Conservation (phyloP, 2,888 invertebrate species). For the Ectemnius cavifrons region DNA sequence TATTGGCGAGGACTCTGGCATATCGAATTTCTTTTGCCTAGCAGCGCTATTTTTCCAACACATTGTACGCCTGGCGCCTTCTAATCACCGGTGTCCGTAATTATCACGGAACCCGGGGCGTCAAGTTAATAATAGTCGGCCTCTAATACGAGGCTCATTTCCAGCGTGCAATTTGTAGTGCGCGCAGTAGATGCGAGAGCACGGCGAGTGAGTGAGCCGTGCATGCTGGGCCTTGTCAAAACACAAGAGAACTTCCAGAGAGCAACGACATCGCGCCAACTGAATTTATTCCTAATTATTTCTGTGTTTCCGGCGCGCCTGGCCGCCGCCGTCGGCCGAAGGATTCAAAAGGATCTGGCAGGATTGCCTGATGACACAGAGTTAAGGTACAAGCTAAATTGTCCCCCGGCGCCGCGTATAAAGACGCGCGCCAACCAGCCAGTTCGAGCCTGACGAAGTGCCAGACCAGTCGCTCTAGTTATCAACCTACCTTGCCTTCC, state of each 20-base stretch:
- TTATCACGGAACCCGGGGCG: neutral
- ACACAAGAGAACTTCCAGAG: neutral
- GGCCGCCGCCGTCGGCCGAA: neutral
- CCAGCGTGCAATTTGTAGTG: too few relatives aligned
- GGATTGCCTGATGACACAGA: constrained; percentile 9
- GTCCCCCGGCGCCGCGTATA: constrained; percentile 1
- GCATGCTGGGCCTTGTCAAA: too few relatives aligned
- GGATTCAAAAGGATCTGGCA: constrained; percentile 19
- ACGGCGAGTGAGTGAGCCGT: too few relatives aligned
- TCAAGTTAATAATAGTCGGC: constrained; percentile 1
- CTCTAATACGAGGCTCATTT: too few relatives aligned
- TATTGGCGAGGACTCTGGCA: too few relatives aligned
- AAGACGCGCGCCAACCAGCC: constrained; percentile 18
- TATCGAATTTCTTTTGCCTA: too few relatives aligned
- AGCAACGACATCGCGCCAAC: neutral
- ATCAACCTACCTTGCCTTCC: neutral
- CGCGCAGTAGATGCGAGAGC: too few relatives aligned
- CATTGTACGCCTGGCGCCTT: neutral
- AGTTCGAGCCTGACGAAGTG: constrained; percentile 11
- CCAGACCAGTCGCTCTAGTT: constrained; percentile 7
- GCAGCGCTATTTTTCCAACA: neutral
- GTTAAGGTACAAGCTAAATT: constrained; percentile 16
- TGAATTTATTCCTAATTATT: constrained; percentile 23
- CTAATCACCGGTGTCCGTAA: constrained; percentile 1
- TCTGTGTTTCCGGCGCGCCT: neutral